These are phyloP conservation scores for Caenorhabditis inopinata DNA, from an alignment of 1,140 invertebrate species.

Conservation along the genomic window DNA sequence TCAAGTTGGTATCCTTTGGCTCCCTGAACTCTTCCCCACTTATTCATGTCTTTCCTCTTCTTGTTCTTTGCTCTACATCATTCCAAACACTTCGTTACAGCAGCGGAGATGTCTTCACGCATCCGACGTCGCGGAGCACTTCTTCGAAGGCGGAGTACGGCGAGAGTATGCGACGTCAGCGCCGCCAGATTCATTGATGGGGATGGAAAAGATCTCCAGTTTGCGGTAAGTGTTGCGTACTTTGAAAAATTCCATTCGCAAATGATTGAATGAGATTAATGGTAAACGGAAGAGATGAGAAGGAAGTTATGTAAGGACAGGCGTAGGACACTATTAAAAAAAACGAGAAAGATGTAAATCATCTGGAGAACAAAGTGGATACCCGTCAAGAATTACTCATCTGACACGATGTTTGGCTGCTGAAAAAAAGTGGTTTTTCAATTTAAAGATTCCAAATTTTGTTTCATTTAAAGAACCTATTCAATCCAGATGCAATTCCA, in stretches of 20 bases:
- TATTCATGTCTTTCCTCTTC: constrained; percentile 15
- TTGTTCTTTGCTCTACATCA: background rate
- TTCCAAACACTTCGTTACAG: background rate
- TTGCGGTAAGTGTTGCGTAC: constrained; percentile 1
- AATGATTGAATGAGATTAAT: background rate
- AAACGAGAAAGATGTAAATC: constrained; percentile 3
- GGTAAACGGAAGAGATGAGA: background rate
- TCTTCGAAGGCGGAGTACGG: background rate
- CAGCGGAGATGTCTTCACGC: background rate
- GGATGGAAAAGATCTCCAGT: background rate
- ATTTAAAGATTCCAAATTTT: no score
- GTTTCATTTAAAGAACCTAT: no score
- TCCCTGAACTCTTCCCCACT: background rate
- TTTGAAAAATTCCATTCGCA: background rate
- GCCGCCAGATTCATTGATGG: background rate
- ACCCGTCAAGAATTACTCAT: no score
- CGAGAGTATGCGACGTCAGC: background rate
- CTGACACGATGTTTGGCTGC: no score
- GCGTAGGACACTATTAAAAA: background rate
- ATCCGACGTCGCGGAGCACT: constrained; percentile 16
- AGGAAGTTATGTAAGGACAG: no score
- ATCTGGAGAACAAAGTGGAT: background rate
- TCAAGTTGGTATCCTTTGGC: constrained; percentile 13
- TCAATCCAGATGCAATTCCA: no score
- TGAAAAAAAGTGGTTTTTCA: no score